A percentile compares a stretch with the other conserved stretches of the same genome.
phyloP scores from a whole-genome alignment of 2,888 invertebrate genomes.

The Drosophila pseudotakahashii region DNA sequence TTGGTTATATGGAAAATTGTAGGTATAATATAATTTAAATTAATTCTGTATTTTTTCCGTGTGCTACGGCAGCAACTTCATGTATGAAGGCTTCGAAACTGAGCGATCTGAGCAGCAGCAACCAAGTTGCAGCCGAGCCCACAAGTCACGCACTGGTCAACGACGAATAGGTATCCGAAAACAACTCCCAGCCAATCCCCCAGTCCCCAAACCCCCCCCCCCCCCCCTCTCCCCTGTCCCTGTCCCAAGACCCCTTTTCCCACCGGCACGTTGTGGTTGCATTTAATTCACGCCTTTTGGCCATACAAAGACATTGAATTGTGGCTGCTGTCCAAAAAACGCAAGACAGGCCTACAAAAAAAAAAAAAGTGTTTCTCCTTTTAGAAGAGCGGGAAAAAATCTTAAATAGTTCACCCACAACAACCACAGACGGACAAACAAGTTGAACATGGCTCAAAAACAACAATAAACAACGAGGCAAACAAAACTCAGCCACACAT shows the following conservation, averaged over 20 bases:
- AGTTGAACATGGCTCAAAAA: constrained; percentile 24
- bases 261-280: constrained; percentile 35
- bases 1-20: too few species aligned
- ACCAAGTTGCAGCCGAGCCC: constrained; percentile 60
- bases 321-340: constrained; percentile 52
- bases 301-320: constrained; percentile 74
- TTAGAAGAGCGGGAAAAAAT: constrained; percentile 25
- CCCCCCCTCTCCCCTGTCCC: too few species aligned
- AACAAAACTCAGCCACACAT: constrained; percentile 53
- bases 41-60: background rate
- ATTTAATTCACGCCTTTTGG: constrained; percentile 72
- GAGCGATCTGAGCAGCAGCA: constrained; percentile 1
- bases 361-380: constrained; percentile 22
- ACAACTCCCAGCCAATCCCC: constrained; percentile 35
- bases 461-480: constrained; percentile 35
- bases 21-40: too few species aligned
- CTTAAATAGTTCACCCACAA: constrained; percentile 36
- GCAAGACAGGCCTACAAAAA: constrained; percentile 19
- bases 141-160: constrained; percentile 73
- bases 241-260: constrained; percentile 4
- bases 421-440: constrained; percentile 23
- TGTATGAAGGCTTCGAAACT: constrained; percentile 1
- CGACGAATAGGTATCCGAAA: constrained; percentile 40
- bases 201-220: background rate
- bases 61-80: constrained; percentile 1